These are phyloP conservation scores for Drosophila simulans DNA, from an alignment of 1,140 invertebrate species.

Conservation along the genomic window DNA sequence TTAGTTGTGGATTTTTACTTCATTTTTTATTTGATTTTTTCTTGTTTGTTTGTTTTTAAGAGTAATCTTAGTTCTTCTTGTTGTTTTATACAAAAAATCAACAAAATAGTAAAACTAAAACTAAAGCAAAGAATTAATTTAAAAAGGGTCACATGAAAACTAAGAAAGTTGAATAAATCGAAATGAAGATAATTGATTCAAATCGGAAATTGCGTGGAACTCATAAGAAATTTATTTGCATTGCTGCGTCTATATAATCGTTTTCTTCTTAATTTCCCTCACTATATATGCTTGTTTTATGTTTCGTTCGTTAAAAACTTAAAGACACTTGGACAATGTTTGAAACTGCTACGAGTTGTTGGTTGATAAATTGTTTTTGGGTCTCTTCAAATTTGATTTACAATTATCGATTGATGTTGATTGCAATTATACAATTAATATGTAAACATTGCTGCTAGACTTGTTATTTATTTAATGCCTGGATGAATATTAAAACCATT, in stretches of 20 bases:
- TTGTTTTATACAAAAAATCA: constrained; percentile 74
- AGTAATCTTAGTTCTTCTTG: constrained; percentile 55
- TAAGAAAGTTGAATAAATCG: constrained; percentile 27
- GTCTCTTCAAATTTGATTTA: constrained; percentile 46
- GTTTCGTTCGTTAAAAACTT: constrained; percentile 78
- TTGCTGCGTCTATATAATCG: constrained; percentile 53
- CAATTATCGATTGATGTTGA: constrained; percentile 58
- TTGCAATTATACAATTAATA: constrained; percentile 71
- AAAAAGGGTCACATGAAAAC: constrained; percentile 63
- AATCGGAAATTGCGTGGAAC: constrained; percentile 37
- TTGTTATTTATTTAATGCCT: constrained; percentile 78
- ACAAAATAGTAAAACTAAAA: constrained; percentile 75
- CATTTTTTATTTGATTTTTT: constrained; percentile 69
- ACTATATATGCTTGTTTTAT: constrained; percentile 14
- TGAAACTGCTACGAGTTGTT: constrained; percentile 67
- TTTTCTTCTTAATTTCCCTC: constrained; percentile 10
- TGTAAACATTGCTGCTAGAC: constrained; percentile 55
- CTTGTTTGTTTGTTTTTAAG: constrained; percentile 56
- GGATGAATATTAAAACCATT: constrained; percentile 80
- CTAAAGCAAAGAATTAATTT: constrained; percentile 71
- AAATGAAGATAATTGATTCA: constrained; percentile 26
- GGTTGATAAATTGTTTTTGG: constrained; percentile 30
- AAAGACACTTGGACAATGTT: constrained; percentile 77
- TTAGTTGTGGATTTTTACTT: constrained; percentile 47
- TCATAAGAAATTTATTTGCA: constrained; percentile 52